These are phyloP conservation scores for Hafferia zeledoni DNA, from an alignment of 2,797 vertebrate genomes.

Conservation along the genomic window DNA sequence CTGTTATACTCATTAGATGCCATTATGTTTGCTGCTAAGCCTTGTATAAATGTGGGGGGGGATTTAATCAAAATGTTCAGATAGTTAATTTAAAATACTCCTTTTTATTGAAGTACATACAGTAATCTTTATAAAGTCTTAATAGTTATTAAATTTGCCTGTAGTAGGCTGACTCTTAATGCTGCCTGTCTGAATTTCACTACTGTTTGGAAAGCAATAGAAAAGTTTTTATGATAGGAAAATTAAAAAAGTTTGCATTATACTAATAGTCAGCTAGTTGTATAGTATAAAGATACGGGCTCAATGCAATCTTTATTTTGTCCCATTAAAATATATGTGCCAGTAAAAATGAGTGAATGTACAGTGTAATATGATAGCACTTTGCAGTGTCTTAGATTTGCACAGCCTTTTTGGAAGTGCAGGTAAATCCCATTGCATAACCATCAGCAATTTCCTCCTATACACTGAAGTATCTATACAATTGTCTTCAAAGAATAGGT, in stretches of 20 bases:
- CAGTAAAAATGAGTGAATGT: background rate
- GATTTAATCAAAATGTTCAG: background rate
- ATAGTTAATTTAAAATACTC: background rate
- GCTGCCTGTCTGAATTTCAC: background rate
- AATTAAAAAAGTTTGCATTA: background rate
- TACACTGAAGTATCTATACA: background rate
- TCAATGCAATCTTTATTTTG: background rate
- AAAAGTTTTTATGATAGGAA: background rate
- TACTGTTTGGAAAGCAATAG: background rate
- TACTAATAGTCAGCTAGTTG: background rate
- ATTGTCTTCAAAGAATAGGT: background rate
- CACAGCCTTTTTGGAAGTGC: background rate
- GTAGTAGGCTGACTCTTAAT: background rate
- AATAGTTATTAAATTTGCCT: background rate
- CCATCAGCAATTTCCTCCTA: background rate
- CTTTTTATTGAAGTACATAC: background rate
- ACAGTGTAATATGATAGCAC: background rate
- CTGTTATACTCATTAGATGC: background rate
- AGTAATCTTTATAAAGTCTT: background rate
- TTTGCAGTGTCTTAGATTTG: background rate
- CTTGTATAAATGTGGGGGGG: background rate
- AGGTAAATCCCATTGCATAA: background rate
- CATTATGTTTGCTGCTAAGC: background rate
- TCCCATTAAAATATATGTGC: background rate
- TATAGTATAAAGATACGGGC: background rate